These are phyloP conservation scores for Xylocopa sonorina DNA, from an alignment of 1,140 invertebrate genomes.

Conservation along the genomic window DNA sequence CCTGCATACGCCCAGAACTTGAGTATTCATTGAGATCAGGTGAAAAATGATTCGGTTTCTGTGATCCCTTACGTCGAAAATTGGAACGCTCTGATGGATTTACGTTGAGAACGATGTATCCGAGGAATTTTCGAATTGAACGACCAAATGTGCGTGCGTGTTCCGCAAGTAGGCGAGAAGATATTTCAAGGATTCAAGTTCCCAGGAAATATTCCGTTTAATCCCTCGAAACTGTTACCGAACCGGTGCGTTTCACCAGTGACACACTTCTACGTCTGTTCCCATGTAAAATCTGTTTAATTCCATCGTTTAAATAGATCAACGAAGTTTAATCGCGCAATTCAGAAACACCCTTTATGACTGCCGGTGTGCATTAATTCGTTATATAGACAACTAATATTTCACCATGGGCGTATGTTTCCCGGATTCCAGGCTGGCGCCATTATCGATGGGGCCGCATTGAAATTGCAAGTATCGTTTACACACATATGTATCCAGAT, in stretches of 20 bases:
- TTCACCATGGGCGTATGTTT: neutral
- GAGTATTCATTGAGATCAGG: neutral
- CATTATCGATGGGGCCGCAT: neutral
- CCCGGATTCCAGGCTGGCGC: neutral
- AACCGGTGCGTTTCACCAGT: too few species aligned
- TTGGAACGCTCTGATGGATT: neutral
- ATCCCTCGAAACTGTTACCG: too few species aligned
- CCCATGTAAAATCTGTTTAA: too few species aligned
- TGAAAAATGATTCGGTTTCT: neutral
- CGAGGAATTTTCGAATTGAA: neutral
- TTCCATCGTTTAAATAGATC: neutral
- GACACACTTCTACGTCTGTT: too few species aligned
- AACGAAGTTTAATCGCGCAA: neutral
- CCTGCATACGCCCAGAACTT: neutral
- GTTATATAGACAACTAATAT: neutral
- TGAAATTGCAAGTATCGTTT: conserved; percentile 14
- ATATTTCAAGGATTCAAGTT: too few species aligned
- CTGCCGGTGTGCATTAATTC: neutral
- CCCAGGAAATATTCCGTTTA: too few species aligned
- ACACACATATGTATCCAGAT: neutral
- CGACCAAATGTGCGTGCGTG: too few species aligned
- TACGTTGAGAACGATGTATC: neutral
- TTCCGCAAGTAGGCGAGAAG: too few species aligned
- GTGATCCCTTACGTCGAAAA: neutral
- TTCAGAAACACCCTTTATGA: neutral